Percentiles rank a stretch among this genome's conserved stretches.
Evolutionary conservation across 2,888 invertebrate species (phyloP).

Genomic region (Meganola albula): DNA sequence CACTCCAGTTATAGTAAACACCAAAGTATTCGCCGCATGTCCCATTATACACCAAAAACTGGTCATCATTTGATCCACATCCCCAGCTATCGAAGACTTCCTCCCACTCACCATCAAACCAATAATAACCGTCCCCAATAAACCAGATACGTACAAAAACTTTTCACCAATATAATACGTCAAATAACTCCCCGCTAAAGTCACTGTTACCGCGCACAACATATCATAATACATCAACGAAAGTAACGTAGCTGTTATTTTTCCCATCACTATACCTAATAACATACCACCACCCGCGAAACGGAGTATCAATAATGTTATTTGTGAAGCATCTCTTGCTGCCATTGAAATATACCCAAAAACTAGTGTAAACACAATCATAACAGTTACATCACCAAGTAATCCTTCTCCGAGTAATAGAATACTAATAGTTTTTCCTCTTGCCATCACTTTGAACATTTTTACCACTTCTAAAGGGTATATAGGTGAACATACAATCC

Average conservation of each 20-base stretch:
- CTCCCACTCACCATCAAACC: conserved; percentile 56
- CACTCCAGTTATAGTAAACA: conserved; percentile 80
- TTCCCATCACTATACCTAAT: conserved; percentile 57
- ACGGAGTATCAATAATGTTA: conserved; percentile 49
- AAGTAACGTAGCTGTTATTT: conserved; percentile 46
- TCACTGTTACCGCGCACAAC: conserved; percentile 55
- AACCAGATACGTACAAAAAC: conserved; percentile 61
- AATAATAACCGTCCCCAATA: conserved; percentile 53
- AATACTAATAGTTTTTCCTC: conserved; percentile 62
- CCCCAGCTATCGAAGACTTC: conserved; percentile 56
- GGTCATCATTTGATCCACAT: conserved; percentile 51
- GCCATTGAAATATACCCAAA: conserved; percentile 56
- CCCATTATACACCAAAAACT: conserved; percentile 57
- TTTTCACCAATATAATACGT: conserved; percentile 66
- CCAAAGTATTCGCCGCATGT: conserved; percentile 69
- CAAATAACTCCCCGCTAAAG: conserved; percentile 53
- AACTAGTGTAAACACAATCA: conserved; percentile 60
- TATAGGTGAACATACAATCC: conserved; percentile 59
- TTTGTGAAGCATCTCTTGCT: conserved; percentile 43
- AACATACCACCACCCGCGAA: conserved; percentile 59
- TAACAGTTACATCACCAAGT: conserved; percentile 59
- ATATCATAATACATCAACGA: conserved; percentile 59
- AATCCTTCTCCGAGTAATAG: conserved; percentile 60
- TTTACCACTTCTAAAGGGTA: conserved; percentile 64
- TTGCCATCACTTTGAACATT: conserved; percentile 50